Base-by-base conservation (phyloP, 1,140 invertebrate species). In the Drosophila parvula region DNA sequence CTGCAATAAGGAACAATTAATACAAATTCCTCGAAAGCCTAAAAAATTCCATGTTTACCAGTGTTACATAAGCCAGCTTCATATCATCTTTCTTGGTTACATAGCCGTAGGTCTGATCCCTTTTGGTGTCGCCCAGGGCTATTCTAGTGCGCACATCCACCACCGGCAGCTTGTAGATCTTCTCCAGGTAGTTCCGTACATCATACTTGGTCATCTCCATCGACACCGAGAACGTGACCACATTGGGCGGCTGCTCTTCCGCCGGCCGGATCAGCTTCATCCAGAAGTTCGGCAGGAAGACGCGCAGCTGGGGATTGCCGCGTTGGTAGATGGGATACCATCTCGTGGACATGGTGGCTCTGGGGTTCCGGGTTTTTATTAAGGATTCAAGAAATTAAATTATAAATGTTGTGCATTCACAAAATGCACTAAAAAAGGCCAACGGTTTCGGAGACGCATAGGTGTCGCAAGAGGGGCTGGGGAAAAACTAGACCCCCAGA, bases 211-310 rank as follows among this genome's bases (percentile, higher is more conserved):
- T 98, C 97, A 98, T 98, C 93, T 97, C 95, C 92, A 96, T 96
- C 6, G 98, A 98, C 74, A 96, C 96, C 45, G 95, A 93, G 93
- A 99, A 99, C 48, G 95, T 93, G 1, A 98, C 96, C 44, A 96
- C 88, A 93, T 98, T 97, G 44, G 94, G 92, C 40, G 94, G 94
- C 56, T 96, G 95, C 22, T 94, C 93, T 40, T 94, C 83, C 6
- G 91, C 78, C 5, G 96, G 95, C 53, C 94, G 93, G 3, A 98
- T 94, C 5, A 99, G 79, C 93, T 98, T 99, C 95, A 99, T 96
- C 96, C 96, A 98, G 92, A 98, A 98, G 92, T 98, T 97, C 11
- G 98, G 97, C 27, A 99, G 92, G 93, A 97, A 98, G 34, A 98
- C 93, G 68, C 97, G 93, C 36, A 97, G 91, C 90, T 99, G 98